Evolutionary conservation across 1,140 invertebrate genomes (phyloP).

Genomic region (Bombus sylvicola): DNA sequence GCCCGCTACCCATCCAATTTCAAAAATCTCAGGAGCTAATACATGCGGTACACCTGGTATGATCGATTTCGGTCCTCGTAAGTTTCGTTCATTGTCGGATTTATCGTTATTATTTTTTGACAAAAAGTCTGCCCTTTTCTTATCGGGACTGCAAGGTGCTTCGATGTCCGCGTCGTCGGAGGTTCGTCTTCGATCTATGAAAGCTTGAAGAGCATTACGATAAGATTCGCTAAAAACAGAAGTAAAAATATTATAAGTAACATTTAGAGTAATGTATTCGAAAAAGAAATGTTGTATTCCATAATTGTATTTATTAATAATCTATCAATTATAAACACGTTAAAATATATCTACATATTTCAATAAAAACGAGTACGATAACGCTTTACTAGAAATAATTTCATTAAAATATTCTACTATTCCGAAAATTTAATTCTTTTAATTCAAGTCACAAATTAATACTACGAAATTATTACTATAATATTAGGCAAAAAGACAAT

Average conservation of each 20-base stretch:
- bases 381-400: too few species aligned
- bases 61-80: slow-evolving; percentile 13
- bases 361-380: too few species aligned
- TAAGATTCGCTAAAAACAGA: slow-evolving; percentile 72
- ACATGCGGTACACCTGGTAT: slow-evolving; percentile 68
- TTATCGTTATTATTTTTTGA: slow-evolving; percentile 54
- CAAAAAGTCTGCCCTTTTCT: slow-evolving; percentile 54
- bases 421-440: too few species aligned
- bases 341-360: too few species aligned
- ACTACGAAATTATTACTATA: too few species aligned
- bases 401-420: too few species aligned
- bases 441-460: too few species aligned
- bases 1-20: slow-evolving; percentile 73
- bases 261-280: too few species aligned
- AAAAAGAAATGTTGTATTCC: too few species aligned
- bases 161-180: slow-evolving; percentile 41
- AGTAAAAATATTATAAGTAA: slow-evolving; percentile 10
- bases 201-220: slow-evolving; percentile 71
- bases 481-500: too few species aligned
- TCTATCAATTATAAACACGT: too few species aligned
- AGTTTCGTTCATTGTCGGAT: slow-evolving; percentile 50
- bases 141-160: slow-evolving; percentile 58
- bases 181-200: slow-evolving; percentile 66
- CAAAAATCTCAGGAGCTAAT: slow-evolving; percentile 68
- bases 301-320: too few species aligned